phyloP scores from a whole-genome alignment of 2,888 invertebrate species.

The Lomographa bimaculata region DNA sequence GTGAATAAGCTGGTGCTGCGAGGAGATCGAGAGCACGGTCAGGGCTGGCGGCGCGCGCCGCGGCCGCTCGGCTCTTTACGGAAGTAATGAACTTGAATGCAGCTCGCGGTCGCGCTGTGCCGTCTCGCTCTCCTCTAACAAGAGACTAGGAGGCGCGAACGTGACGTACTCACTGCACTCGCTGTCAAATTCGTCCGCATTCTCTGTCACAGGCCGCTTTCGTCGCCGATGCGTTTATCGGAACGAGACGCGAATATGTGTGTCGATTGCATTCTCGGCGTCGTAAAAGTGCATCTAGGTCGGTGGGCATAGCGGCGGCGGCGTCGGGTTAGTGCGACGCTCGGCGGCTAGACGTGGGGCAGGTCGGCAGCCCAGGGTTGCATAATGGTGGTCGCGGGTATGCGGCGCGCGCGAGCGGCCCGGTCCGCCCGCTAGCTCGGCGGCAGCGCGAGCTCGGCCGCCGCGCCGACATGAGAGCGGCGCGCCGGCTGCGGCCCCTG shows the following conservation, averaged over 20 bases:
- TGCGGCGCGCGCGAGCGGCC: conserved; percentile 39
- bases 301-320: conserved; percentile 65
- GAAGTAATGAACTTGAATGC: conserved; percentile 85
- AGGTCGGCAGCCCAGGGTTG: conserved; percentile 71
- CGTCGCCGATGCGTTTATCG: conserved; percentile 83
- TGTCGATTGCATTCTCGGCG: conserved; percentile 80
- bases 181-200: conserved; percentile 81
- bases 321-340: conserved; percentile 73
- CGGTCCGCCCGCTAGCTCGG: conserved; percentile 26
- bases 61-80: conserved; percentile 55
- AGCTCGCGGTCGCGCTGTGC: conserved; percentile 67
- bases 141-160: conserved; percentile 67
- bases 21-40: conserved; percentile 67
- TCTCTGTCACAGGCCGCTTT: conserved; percentile 82
- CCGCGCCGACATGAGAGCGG: conserved; percentile 49
- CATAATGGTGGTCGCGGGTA: conserved; percentile 69
- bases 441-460: conserved; percentile 25
- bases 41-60: conserved; percentile 56
- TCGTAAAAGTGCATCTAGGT: conserved; percentile 83
- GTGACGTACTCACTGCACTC: conserved; percentile 79
- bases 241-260: conserved; percentile 83
- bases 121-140: conserved; percentile 67
- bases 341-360: conserved; percentile 76
- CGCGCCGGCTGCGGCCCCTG: conserved; percentile 56
- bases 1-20: conserved; percentile 1